phyloP scores from a whole-genome alignment of 2,797 vertebrate genomes.

The Rhabdophis nuchalis region DNA sequence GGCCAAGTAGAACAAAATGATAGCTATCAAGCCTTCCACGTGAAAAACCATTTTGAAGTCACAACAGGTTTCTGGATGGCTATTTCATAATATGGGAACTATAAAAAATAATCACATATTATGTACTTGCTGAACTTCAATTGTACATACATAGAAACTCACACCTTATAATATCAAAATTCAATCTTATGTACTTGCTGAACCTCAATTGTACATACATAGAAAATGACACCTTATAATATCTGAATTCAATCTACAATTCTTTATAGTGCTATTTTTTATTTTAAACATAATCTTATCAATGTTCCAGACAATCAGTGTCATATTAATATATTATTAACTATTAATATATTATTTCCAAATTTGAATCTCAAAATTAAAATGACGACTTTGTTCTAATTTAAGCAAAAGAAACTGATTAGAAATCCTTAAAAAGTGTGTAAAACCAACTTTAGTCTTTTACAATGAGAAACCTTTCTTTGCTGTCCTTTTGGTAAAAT shows the following conservation, averaged over 20 bases:
- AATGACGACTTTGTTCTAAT: background rate
- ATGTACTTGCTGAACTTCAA: background rate
- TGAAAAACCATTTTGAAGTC: slow-evolving; percentile 84
- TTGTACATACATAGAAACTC: background rate
- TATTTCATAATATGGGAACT: slow-evolving; percentile 60
- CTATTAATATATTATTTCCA: background rate
- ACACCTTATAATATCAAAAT: background rate
- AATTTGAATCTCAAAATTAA: background rate
- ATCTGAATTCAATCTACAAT: background rate
- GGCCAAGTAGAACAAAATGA: slow-evolving; percentile 89
- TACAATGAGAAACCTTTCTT: background rate
- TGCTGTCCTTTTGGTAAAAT: background rate
- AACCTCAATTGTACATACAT: background rate
- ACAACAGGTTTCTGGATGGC: background rate
- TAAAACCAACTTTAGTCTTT: background rate
- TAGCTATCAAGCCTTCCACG: slow-evolving; percentile 88
- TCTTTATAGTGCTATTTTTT: background rate
- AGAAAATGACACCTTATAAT: background rate
- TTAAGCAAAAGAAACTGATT: background rate
- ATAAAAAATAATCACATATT: slow-evolving; percentile 37
- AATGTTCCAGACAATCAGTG: background rate
- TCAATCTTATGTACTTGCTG: background rate
- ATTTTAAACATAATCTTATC: background rate
- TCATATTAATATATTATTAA: background rate
- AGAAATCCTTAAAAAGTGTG: background rate